Percentiles rank a stretch among this genome's conserved stretches.
These are phyloP conservation scores for Pseudochirops corinnae DNA, from an alignment of 2,797 vertebrate species.

Conservation along the genomic window DNA sequence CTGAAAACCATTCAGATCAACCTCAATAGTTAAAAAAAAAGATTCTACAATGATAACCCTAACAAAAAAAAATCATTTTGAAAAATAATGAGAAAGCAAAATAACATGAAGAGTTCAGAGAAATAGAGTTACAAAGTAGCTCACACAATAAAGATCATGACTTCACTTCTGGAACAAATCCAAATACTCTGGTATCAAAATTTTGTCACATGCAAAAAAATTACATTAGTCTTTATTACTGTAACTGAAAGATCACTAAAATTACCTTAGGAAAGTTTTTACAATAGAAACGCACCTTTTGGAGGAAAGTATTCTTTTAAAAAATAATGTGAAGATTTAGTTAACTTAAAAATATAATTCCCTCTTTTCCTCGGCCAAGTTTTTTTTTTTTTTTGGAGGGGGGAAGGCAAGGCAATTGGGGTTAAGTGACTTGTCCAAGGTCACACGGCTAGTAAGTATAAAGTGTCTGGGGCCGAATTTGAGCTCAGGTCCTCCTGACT, in stretches of 20 bases:
- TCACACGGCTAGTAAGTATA: too few relatives aligned
- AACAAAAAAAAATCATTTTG: background rate
- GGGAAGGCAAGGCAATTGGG: too few relatives aligned
- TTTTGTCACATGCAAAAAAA: background rate
- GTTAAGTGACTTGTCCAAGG: too few relatives aligned
- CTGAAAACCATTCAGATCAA: background rate
- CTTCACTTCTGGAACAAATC: background rate
- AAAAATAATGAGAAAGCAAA: conserved; percentile 2
- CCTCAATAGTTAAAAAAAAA: background rate
- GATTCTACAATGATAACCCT: background rate
- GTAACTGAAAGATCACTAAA: background rate
- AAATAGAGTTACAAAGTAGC: conserved; percentile 14
- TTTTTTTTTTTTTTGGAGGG: too few relatives aligned
- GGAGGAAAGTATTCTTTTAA: background rate
- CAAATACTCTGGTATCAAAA: background rate
- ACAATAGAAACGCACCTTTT: background rate
- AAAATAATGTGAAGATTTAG: background rate
- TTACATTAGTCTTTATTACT: background rate
- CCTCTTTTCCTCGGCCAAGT: background rate
- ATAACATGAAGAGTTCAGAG: conserved; percentile 14
- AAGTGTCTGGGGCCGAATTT: too few relatives aligned
- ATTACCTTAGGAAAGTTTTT: background rate
- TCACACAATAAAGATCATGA: background rate
- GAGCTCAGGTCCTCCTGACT: too few relatives aligned
- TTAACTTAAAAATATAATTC: background rate